Percentiles rank a stretch among this genome's conserved stretches.
Conservation (phyloP, 2,113 vertebrate species). For the Dipodomys merriami region DNA sequence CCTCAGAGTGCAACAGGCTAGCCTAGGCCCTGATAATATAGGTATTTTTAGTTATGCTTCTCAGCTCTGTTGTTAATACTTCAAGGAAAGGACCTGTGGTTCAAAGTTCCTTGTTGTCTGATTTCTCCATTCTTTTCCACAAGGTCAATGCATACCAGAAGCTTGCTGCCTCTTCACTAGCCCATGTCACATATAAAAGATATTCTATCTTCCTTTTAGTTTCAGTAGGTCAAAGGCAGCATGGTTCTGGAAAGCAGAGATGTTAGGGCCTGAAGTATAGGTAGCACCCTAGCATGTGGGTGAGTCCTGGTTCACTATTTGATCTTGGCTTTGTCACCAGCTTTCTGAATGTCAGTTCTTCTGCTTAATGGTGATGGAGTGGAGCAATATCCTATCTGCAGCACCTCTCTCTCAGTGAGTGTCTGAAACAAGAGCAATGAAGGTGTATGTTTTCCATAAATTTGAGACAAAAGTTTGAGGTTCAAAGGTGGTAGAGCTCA, state of each 20-base stretch:
- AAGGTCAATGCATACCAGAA: background rate
- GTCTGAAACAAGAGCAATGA: background rate
- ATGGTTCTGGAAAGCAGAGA: background rate
- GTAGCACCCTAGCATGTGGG: accelerated
- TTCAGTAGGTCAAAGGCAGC: background rate
- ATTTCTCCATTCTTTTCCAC: background rate
- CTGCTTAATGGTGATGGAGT: background rate
- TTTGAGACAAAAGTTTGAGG: background rate
- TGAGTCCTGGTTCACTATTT: background rate
- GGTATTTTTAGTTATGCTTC: background rate
- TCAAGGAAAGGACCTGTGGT: background rate
- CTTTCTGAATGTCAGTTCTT: background rate
- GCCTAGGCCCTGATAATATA: background rate
- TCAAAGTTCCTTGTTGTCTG: background rate
- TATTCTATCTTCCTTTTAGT: background rate
- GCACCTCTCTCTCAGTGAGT: background rate
- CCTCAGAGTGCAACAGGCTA: background rate
- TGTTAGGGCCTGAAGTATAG: background rate
- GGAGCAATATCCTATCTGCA: background rate
- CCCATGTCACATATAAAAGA: background rate
- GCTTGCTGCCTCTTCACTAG: background rate
- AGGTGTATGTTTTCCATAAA: background rate
- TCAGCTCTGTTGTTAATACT: background rate
- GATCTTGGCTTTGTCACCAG: background rate
- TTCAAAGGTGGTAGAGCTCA: background rate